Evolutionary conservation across 2,113 vertebrate species (phyloP), one percentile per base, ranked within the genome.

Genomic region (Opisthocomus hoazin): DNA sequence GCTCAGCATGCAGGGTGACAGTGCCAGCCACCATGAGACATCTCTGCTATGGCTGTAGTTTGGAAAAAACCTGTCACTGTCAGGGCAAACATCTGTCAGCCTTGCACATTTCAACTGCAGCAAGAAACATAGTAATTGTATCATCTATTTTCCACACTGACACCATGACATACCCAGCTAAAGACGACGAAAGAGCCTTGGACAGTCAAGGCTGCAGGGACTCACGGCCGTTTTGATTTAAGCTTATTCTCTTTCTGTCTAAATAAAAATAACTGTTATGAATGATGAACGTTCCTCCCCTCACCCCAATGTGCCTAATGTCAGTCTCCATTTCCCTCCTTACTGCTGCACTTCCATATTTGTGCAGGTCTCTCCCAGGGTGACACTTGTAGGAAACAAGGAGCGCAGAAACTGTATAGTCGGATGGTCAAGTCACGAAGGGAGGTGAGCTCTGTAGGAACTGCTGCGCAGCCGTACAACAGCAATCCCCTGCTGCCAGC

Each of bases 361-460:
- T 54, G 8, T 1, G 2, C 1, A 26, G n/a, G 39, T 46, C 32
- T 81, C 24, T 79, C 46, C 37, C 39, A 34, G 15, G 32, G 24
- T 8, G 65, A 30, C 34, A 0, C 14, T 46, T 4, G 8, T 7
- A 39, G 63, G 45, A n/a, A 92, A 34, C 11, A 36, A 36, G 34
- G 27, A 30, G 27, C 0, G 0, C 0, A 50, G 50, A 24, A 58
- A 58, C 32, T 1, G 0, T 7, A 12, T 3, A 30, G 50, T 0
- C 5, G 54, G 36, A 46, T 0, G 5, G 23, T 1, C 12, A 37
- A 14, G 65, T 6, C 14, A 53, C 56, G 48, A 61, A 58, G 26
- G 6, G 16, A 81, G 23, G 23, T 0, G 34, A 84, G 61, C 34
- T 10, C 65, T 37, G 64, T 22, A 45, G n/a, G 22, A 75, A 11